Percentiles rank a stretch among this genome's conserved stretches.
Conservation (phyloP, 2,797 vertebrate species). For the Karalla daura region DNA sequence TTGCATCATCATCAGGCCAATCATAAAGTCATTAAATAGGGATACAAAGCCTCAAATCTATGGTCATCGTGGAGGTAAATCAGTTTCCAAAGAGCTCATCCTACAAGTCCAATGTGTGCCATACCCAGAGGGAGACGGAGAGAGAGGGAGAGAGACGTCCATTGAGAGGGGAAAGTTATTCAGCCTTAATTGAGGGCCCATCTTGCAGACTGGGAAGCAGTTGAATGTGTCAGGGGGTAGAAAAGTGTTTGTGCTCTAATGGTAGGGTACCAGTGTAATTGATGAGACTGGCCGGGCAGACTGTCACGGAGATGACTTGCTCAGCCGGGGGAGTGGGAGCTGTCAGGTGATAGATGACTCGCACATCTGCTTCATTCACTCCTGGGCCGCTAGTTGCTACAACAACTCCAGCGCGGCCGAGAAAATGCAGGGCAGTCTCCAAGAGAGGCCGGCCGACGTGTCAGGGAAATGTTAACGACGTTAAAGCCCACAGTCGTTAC, state of each 20-base stretch:
- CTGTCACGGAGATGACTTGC: constrained; percentile 91
- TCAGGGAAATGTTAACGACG: constrained; percentile 88
- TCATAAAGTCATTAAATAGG: constrained; percentile 34
- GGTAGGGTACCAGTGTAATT: constrained; percentile 78
- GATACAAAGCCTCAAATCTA: constrained; percentile 35
- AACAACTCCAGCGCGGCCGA: constrained; percentile 85
- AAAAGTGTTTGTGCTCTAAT: constrained; percentile 77
- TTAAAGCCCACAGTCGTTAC: constrained; percentile 84
- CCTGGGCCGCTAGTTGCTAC: constrained; percentile 90
- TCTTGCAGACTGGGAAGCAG: constrained; percentile 75
- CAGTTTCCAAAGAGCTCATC: constrained; percentile 32
- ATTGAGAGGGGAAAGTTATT: constrained; percentile 77
- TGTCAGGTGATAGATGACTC: constrained; percentile 87
- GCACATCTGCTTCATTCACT: constrained; percentile 92
- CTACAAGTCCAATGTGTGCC: constrained; percentile 56
- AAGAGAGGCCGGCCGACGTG: constrained; percentile 83
- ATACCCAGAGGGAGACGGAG: constrained; percentile 44
- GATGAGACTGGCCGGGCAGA: constrained; percentile 78
- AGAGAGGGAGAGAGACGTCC: constrained; percentile 70
- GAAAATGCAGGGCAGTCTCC: constrained; percentile 90
- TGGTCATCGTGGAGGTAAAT: constrained; percentile 53
- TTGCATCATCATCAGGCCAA: constrained; percentile 16
- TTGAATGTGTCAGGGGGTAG: constrained; percentile 69
- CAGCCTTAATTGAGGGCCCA: constrained; percentile 80
- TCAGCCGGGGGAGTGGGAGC: constrained; percentile 86